Evolutionary conservation across 2,888 invertebrate genomes (phyloP), one percentile per base, ranked within the genome.

Genomic region (Tetropium fuscum): DNA sequence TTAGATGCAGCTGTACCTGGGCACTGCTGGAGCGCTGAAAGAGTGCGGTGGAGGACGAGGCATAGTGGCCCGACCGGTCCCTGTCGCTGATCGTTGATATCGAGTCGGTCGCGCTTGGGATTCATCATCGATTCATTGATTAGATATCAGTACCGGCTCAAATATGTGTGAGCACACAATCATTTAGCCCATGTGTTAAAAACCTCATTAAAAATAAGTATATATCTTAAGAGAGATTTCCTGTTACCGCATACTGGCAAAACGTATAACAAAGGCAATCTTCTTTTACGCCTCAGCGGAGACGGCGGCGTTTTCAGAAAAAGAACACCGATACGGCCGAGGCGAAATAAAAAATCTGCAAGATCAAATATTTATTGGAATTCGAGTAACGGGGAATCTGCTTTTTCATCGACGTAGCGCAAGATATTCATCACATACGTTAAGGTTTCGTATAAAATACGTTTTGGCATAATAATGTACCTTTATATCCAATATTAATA

Each of bases 91-190:
- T 77, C 77, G 70, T 66, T 70, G 78, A 78, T 78, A 78, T 72
- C 73, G 74, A 60, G 71, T 66, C 68, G 72, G 71, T 72, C 74
- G 74, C 63, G 72, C 73, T 77, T 71, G 71, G 75, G 73, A 78
- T 76, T 75, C 77, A 78, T 79, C 78, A 78, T 78, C 78, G 80
- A 80, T 80, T 78, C 79, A 79, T 79, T 79, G 80, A 79, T 80
- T 80, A 80, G 80, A 80, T 80, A 79, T 76, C 77, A 69, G 72
- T 71, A 45, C 27, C 49, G 16, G 74, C 74, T 75, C 75, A 73
- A 77, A 77, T 74, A 76, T 74, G 76, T 74, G 74, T 72, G 74
- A 74, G 75, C 74, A 66, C 68, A 66, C 72, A 60, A 64, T 68
- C 70, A 70, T 73, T 73, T 70, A 72, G 64, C 64, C 70, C 66